Conservation (phyloP, 2,888 invertebrate species). For the Drosophila cognata region DNA sequence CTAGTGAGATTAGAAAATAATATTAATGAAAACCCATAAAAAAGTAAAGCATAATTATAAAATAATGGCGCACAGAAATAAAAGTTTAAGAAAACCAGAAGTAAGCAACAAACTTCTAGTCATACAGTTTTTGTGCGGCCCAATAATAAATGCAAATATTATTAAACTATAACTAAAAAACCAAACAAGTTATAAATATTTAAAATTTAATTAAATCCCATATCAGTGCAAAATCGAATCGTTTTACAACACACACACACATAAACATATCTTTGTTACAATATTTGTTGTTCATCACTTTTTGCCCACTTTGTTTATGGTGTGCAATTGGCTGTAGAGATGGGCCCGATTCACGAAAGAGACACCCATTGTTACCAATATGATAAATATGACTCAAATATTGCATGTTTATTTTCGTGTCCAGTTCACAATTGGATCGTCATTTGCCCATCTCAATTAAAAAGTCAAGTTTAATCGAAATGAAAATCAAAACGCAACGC, state of each 20-base stretch:
- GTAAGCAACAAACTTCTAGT: slow-evolving; percentile 62
- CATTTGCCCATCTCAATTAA: slow-evolving; percentile 5
- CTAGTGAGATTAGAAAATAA: slow-evolving; percentile 51
- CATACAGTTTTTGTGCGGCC: slow-evolving; percentile 54
- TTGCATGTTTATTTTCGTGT: neutral
- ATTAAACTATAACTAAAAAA: slow-evolving; percentile 8
- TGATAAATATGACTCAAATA: neutral
- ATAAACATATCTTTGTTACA: slow-evolving; percentile 69
- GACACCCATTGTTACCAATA: too few relatives aligned
- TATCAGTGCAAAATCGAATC: slow-evolving; percentile 47
- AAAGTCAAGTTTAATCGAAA: slow-evolving; percentile 27
- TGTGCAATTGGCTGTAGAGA: slow-evolving; percentile 15
- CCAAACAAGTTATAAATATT: slow-evolving; percentile 4
- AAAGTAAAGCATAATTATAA: neutral
- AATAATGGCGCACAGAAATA: slow-evolving; percentile 31
- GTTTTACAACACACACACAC: slow-evolving; percentile 45
- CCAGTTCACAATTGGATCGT: neutral
- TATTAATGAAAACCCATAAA: slow-evolving; percentile 22
- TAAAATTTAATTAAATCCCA: slow-evolving; percentile 45
- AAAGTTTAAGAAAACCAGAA: slow-evolving; percentile 49
- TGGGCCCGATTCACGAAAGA: neutral
- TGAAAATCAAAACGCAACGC: slow-evolving; percentile 65
- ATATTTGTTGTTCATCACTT: slow-evolving; percentile 47
- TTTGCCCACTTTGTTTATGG: slow-evolving; percentile 14
- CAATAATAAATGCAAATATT: slow-evolving; percentile 9